Evolutionary conservation across 2,797 vertebrate genomes (phyloP).

Genomic region (Artibeus lituratus): DNA sequence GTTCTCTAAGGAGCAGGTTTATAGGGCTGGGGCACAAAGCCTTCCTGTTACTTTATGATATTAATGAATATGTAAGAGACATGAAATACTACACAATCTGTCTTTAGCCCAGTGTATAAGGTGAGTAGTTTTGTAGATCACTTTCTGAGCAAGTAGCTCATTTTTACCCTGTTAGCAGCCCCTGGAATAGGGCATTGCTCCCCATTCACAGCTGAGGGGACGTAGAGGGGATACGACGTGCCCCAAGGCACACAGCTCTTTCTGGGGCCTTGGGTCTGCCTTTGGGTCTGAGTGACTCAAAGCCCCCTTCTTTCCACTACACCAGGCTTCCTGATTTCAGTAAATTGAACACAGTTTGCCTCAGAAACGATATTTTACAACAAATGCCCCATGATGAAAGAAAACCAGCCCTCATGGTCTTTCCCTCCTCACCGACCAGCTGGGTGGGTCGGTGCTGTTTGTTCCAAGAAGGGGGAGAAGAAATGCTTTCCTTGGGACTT

Average conservation of each 20-base stretch:
- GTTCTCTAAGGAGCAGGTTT: background rate
- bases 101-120: background rate
- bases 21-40: fast-evolving
- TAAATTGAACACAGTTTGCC: background rate
- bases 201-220: background rate
- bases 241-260: background rate
- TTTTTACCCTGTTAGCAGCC: background rate
- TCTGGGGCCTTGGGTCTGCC: fast-evolving
- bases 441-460: background rate
- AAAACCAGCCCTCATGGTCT: background rate
- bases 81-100: background rate
- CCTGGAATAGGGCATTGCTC: background rate
- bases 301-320: background rate
- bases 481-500: background rate
- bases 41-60: background rate
- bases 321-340: background rate
- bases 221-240: background rate
- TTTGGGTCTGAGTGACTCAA: fast-evolving
- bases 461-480: background rate
- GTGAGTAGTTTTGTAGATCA: background rate
- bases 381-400: background rate
- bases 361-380: background rate
- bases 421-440: background rate
- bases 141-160: background rate
- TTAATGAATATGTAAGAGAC: background rate